Base-by-base conservation (phyloP, 2,888 invertebrate species). In the Elegia similella region DNA sequence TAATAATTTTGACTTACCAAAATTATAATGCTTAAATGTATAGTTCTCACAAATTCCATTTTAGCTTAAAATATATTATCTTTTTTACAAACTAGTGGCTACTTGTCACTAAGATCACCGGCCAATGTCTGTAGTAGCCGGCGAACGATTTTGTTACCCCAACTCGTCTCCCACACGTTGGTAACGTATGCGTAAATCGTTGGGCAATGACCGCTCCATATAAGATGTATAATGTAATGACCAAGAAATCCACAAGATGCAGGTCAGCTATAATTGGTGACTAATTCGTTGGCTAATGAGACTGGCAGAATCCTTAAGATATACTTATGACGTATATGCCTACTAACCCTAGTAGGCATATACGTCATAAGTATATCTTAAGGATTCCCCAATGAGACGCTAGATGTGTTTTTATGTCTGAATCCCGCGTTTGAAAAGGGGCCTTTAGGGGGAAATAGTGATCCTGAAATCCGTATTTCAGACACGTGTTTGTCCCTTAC, bases 131-230 rank as follows among this genome's bases (percentile, higher is more conserved):
- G 87, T 75, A 69, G 65, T 72, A 60, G 62, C 65, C 68, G 62
- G 66, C 68, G 68, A 64, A 72, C 66, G 66, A 66, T 69, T 68
- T 73, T 76, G 73, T 72, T 75, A 76, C 72, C 70, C 76, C 76
- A 76, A 71, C 73, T 76, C 68, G 64, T 70, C 81, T 76, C 88
- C 89, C 86, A 88, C 88, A 65, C 55, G 58, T 62, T 66, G 67
- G 68, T 73, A 76, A 75, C 76, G 76, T 76, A 71, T 70, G 74
- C 67, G 63, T 62, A 73, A 67, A 72, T 68, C 73, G 81, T 89
- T 89, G 77, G 75, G 82, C 81, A 85, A 84, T 72, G 75, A 70
- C 75, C 77, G 76, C 67, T 65, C 80, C 79, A 71, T 80, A 71
- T 23, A 34, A 50, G 32, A 50, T 38, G 16, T 34, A 12, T 12